Evolutionary conservation across 2,888 invertebrate species (phyloP).

Genomic region (Linyphia triangularis): DNA sequence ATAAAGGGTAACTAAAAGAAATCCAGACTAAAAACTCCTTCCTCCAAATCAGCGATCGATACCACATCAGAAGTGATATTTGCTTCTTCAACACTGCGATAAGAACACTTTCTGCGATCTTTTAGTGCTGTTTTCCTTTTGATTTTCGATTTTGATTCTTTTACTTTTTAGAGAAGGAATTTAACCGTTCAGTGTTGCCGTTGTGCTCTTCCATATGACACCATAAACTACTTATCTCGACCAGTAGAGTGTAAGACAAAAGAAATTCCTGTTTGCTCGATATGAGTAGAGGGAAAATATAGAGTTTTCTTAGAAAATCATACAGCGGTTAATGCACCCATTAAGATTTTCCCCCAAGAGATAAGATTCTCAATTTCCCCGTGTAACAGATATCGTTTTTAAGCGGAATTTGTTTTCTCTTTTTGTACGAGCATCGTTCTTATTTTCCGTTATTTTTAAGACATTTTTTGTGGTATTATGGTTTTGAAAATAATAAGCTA

Average conservation of each 20-base stretch:
- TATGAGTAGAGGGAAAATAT: background rate
- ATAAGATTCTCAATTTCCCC: constrained; percentile 7
- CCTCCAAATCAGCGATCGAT: constrained; percentile 6
- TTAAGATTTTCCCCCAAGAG: constrained; percentile 13
- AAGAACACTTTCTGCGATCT: background rate
- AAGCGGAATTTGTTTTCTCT: background rate
- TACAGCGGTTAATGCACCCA: constrained; percentile 20
- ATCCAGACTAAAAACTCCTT: background rate
- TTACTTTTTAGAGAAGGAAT: background rate
- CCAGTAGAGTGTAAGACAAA: background rate
- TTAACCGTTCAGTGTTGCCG: background rate
- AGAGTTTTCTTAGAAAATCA: background rate
- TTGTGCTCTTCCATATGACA: background rate
- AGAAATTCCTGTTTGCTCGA: background rate
- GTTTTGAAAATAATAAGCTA: background rate
- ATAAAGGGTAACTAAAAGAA: background rate
- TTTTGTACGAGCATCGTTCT: background rate
- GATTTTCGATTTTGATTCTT: background rate
- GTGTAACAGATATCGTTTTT: constrained; percentile 23
- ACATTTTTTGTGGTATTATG: background rate
- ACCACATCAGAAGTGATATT: background rate
- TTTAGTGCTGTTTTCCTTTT: background rate
- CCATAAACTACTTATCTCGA: constrained; percentile 31
- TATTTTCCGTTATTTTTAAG: background rate
- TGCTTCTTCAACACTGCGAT: background rate